Percentiles rank a stretch among this genome's conserved stretches.
These are phyloP conservation scores for Gymnorhina tibicen DNA, from an alignment of 2,113 vertebrate genomes.

Conservation along the genomic window DNA sequence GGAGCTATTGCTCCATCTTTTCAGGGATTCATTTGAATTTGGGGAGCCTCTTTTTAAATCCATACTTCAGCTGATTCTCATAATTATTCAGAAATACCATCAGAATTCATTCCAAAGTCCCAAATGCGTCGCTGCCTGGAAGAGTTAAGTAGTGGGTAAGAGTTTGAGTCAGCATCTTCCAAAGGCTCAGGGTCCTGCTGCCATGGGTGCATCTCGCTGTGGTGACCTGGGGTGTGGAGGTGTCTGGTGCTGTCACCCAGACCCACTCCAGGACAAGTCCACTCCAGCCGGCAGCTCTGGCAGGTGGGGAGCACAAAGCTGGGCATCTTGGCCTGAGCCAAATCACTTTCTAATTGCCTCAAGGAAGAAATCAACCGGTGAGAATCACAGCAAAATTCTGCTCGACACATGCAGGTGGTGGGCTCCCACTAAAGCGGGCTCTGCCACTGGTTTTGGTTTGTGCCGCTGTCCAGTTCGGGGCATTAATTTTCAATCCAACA, in stretches of 20 bases:
- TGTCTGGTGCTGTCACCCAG: neutral
- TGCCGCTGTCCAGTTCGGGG: neutral
- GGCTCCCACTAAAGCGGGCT: neutral
- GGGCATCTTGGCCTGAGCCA: slow-evolving; percentile 79
- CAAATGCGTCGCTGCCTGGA: accelerated
- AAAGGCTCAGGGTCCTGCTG: neutral
- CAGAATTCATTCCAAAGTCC: neutral
- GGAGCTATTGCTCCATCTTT: neutral
- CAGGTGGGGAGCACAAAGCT: slow-evolving; percentile 37
- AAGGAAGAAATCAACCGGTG: slow-evolving; percentile 85
- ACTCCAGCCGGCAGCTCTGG: neutral
- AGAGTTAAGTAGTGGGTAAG: neutral
- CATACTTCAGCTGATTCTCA: neutral
- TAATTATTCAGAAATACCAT: neutral
- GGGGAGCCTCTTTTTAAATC: neutral
- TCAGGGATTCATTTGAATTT: accelerated
- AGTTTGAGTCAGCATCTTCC: neutral
- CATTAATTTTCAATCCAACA: neutral
- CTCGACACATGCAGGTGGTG: neutral
- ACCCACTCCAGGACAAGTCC: neutral
- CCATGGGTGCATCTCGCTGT: accelerated
- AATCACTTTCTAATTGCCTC: slow-evolving; percentile 93
- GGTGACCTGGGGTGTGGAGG: neutral
- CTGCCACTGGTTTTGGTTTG: neutral
- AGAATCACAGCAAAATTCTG: slow-evolving; percentile 75